Conservation (phyloP, 2,113 vertebrate genomes). For the Lepisosteus osseus region DNA sequence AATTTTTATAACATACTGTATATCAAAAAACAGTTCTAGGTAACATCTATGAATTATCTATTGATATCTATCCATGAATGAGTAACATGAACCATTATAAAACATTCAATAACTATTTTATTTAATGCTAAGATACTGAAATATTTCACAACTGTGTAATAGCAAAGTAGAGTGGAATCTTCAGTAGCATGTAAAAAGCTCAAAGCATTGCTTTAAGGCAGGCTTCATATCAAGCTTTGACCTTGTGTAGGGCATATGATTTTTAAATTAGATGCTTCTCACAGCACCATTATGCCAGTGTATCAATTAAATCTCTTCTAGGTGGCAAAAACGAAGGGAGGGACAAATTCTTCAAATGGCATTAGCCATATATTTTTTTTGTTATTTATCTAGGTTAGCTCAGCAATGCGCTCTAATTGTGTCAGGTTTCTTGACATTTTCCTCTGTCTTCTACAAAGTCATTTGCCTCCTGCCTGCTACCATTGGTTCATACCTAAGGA, state of each 20-base stretch:
- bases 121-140: too few relatives aligned
- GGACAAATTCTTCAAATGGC: constrained; percentile 7
- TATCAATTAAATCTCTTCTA: constrained; percentile 19
- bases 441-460: constrained; percentile 23
- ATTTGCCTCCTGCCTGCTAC: constrained; percentile 34
- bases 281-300: constrained; percentile 2
- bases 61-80: too few relatives aligned
- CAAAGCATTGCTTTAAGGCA: constrained; percentile 19
- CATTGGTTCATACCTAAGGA: not conserved
- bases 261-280: constrained; percentile 34
- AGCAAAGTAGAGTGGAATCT: too few relatives aligned
- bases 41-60: too few relatives aligned
- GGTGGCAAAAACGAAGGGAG: not conserved
- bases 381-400: not conserved
- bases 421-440: constrained; percentile 26
- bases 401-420: constrained; percentile 21
- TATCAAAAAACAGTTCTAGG: too few relatives aligned
- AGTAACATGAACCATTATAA: too few relatives aligned
- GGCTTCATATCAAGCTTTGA: constrained; percentile 29
- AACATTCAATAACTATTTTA: too few relatives aligned
- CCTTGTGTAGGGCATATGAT: constrained; percentile 26
- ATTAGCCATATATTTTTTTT: constrained; percentile 18
- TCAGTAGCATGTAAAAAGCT: not conserved
- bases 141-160: too few relatives aligned
- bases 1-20: too few relatives aligned